phyloP scores from a whole-genome alignment of 2,888 invertebrate species.

The Blastobasis adustella region DNA sequence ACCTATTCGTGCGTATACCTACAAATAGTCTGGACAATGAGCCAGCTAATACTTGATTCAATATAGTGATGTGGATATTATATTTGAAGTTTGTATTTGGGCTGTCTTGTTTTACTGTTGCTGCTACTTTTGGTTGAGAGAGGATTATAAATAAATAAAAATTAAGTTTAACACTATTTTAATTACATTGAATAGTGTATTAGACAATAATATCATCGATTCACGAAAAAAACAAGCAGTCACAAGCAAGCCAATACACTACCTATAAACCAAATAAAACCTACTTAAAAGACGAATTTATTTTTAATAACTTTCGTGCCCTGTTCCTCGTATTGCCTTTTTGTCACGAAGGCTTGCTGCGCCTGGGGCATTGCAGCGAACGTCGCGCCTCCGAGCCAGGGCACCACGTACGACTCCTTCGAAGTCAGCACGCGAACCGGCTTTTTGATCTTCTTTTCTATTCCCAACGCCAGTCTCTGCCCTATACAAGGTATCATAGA shows the following conservation, averaged over 20 bases:
- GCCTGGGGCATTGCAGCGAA: constrained; percentile 44
- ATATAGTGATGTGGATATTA: no score
- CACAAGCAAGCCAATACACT: not conserved
- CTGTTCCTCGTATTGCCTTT: constrained; percentile 49
- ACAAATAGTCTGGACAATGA: no score
- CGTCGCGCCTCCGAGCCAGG: constrained; percentile 56
- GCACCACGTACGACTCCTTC: constrained; percentile 36
- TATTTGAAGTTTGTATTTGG: no score
- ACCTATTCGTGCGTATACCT: no score
- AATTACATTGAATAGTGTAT: not conserved
- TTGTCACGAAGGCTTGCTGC: constrained; percentile 39
- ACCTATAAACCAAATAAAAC: no score
- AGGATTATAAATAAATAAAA: no score
- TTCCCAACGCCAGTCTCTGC: constrained; percentile 33
- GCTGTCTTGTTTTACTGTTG: no score
- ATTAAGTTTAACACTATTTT: no score
- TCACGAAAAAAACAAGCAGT: not conserved
- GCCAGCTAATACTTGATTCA: no score
- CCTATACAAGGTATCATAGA: constrained; percentile 39
- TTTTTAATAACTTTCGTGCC: constrained; percentile 47
- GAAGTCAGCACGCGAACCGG: constrained; percentile 32
- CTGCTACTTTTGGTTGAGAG: no score
- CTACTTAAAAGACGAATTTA: constrained; percentile 30
- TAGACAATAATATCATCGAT: not conserved
- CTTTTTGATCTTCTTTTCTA: constrained; percentile 21